Base-by-base conservation (phyloP, 2,888 invertebrate species). In the Leucoptera coffeella region DNA sequence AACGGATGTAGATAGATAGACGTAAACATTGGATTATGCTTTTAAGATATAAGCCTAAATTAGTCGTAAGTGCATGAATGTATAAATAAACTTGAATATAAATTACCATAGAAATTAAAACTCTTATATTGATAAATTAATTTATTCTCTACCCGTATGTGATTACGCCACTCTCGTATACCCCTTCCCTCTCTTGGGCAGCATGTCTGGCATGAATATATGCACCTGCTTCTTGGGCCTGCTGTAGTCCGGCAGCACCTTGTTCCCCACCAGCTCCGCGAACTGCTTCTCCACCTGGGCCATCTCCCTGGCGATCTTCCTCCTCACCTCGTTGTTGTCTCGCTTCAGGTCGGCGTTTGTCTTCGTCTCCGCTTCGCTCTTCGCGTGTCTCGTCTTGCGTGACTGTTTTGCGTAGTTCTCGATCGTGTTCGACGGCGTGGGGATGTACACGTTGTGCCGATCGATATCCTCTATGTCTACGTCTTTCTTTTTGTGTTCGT, bases 141-240 rank as follows among this genome's bases (percentile, higher is more conserved):
- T n/a, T n/a, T n/a, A n/a, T n/a, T n/a, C n/a, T n/a, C n/a, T n/a
- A n/a, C n/a, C n/a, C n/a, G n/a, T n/a, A n/a, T n/a, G n/a, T n/a
- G n/a, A n/a, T n/a, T n/a, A n/a, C n/a, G n/a, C n/a, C n/a, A n/a
- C n/a, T n/a, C n/a, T n/a, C n/a, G n/a, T n/a, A n/a, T n/a, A n/a
- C n/a, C n/a, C n/a, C n/a, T n/a, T n/a, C n/a, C n/a, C 43, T 29
- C 65, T 67, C 40, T 77, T 80, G 28, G 77, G 74, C 34, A 80
- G 53, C 44, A 76, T 62, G 24, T 65, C 67, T 1, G 84, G 84
- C 73, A 84, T 80, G 41, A 85, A 85, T 32, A 85, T 84, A 44
- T 85, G 85, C 15, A 85, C 61, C 43, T 87, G 84, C 35, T 78
- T 73, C 40, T 78, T 78, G 5, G 58, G 42, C 30, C 55, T 59